phyloP scores from a whole-genome alignment of 2,888 invertebrate species.

The Gryllus longicercus region DNA sequence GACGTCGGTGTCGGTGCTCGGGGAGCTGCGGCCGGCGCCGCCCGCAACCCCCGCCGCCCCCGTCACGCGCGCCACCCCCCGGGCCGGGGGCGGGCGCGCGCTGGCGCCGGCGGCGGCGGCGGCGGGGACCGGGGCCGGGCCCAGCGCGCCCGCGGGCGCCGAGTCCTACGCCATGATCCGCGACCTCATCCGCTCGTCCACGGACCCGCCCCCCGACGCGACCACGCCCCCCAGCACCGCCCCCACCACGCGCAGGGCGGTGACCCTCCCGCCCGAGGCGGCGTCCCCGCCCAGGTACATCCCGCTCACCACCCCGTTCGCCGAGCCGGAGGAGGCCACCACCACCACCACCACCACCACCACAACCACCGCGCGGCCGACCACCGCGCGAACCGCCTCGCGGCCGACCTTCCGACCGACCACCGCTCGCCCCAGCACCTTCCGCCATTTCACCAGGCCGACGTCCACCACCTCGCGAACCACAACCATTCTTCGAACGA shows the following conservation, averaged over 20 bases:
- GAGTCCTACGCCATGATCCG: neutral
- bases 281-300: neutral
- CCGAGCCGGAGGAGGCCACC: conserved; percentile 40
- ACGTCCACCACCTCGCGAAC: neutral
- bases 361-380: neutral
- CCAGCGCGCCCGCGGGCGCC: neutral
- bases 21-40: conserved; percentile 8
- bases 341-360: neutral
- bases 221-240: neutral
- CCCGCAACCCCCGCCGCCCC: neutral
- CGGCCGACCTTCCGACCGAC: neutral
- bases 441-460: neutral
- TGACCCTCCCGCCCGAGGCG: neutral
- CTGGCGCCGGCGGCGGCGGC: neutral
- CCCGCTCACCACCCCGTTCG: neutral
- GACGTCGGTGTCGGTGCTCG: conserved; percentile 36
- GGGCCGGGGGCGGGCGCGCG: neutral
- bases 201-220: neutral
- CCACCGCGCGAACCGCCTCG: neutral
- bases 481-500: neutral
- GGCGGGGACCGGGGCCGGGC: neutral
- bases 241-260: neutral
- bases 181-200: neutral
- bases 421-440: neutral
- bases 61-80: neutral